These are phyloP conservation scores for Stercorarius parasiticus DNA, from an alignment of 2,113 vertebrate genomes.

Conservation along the genomic window DNA sequence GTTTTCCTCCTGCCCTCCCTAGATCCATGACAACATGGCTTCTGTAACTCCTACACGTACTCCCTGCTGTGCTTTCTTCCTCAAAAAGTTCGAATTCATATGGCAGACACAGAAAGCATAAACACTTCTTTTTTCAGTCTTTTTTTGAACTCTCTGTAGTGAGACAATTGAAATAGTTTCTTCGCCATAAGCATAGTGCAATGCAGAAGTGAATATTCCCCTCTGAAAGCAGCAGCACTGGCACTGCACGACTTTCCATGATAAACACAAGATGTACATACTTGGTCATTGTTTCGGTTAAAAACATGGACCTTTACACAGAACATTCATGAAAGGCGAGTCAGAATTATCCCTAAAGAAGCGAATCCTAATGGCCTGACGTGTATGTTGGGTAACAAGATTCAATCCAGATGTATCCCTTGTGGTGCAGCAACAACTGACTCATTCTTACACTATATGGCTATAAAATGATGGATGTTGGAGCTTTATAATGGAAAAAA, in stretches of 20 bases:
- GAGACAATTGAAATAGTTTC: background rate
- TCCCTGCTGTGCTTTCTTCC: background rate
- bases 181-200: background rate
- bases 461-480: background rate
- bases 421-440: background rate
- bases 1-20: background rate
- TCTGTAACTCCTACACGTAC: background rate
- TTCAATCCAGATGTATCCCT: conserved; percentile 30
- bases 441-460: conserved; percentile 8
- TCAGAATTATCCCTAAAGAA: background rate
- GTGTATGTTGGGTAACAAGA: background rate
- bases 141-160: background rate
- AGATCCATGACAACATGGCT: background rate
- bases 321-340: background rate
- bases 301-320: background rate
- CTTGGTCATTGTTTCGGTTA: background rate
- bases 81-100: background rate
- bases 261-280: background rate
- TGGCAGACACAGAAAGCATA: background rate
- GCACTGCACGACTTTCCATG: accelerated
- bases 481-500: conserved; percentile 34
- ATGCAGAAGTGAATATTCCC: background rate
- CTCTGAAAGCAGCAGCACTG: background rate
- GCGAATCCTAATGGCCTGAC: background rate
- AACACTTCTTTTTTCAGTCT: background rate